phyloP scores from a whole-genome alignment of 2,113 vertebrate genomes.

The Orthonyx spaldingii region DNA sequence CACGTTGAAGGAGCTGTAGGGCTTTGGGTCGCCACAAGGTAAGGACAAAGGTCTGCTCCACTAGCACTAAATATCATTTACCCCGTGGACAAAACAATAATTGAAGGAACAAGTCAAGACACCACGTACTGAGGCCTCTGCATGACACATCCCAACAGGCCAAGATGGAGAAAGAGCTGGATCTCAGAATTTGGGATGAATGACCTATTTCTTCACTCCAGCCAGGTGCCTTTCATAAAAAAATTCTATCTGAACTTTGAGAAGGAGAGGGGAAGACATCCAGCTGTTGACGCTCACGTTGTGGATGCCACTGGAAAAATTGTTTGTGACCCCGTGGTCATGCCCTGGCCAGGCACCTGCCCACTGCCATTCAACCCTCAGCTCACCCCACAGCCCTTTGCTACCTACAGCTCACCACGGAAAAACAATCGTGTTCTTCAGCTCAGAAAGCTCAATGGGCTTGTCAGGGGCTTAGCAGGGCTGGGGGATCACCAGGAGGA shows the following conservation, averaged over 20 bases:
- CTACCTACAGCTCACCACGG: neutral
- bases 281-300: neutral
- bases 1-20: fast-evolving
- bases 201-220: neutral
- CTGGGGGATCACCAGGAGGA: neutral
- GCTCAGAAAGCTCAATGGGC: neutral
- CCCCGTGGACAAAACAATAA: neutral
- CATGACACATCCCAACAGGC: neutral
- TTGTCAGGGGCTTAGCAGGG: neutral
- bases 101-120: neutral
- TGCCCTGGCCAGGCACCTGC: neutral
- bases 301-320: neutral
- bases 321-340: neutral
- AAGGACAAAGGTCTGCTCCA: neutral
- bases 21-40: fast-evolving
- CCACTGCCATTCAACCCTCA: neutral
- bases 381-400: neutral
- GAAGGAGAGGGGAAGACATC: neutral
- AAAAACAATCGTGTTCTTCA: neutral
- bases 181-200: neutral
- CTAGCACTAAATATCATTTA: neutral
- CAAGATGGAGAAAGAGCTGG: neutral
- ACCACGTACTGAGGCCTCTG: neutral
- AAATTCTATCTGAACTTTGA: neutral
- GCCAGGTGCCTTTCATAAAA: neutral